Conservation (phyloP, 2,797 vertebrate genomes). For the Pagetopsis macropterus region DNA sequence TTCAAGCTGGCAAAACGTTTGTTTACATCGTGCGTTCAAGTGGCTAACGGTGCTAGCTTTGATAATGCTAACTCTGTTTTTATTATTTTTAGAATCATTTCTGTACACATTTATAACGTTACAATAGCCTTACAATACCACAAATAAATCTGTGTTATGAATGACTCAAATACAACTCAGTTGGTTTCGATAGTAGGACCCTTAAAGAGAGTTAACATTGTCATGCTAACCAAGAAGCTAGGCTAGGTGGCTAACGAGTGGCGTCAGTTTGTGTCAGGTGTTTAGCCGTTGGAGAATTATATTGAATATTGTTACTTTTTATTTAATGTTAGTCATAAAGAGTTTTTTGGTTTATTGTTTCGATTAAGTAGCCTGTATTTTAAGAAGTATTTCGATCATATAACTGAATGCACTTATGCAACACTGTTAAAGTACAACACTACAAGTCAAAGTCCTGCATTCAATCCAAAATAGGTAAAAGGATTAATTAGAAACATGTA, state of each 20-base stretch:
- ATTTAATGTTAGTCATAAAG: neutral
- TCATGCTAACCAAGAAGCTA: neutral
- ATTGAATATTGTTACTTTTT: neutral
- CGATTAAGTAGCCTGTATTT: neutral
- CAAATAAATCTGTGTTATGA: accelerated
- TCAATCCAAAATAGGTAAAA: neutral
- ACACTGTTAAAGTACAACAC: neutral
- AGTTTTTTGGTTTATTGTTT: neutral
- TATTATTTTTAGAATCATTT: neutral
- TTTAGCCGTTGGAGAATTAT: neutral
- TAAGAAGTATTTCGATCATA: neutral
- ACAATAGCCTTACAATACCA: accelerated
- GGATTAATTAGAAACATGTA: neutral
- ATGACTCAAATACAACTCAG: accelerated
- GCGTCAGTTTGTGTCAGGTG: conserved; percentile 1
- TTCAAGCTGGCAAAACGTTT: conserved; percentile 41
- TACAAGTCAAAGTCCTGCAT: neutral
- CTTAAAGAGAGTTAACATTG: neutral
- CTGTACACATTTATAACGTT: neutral
- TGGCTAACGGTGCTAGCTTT: conserved; percentile 48
- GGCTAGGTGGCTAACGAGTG: conserved; percentile 38
- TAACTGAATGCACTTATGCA: neutral
- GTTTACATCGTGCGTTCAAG: conserved; percentile 58
- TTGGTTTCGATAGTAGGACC: accelerated
- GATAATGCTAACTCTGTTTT: conserved; percentile 36